phyloP scores from a whole-genome alignment of 2,888 invertebrate species.

The Amphiduros pacificus region DNA sequence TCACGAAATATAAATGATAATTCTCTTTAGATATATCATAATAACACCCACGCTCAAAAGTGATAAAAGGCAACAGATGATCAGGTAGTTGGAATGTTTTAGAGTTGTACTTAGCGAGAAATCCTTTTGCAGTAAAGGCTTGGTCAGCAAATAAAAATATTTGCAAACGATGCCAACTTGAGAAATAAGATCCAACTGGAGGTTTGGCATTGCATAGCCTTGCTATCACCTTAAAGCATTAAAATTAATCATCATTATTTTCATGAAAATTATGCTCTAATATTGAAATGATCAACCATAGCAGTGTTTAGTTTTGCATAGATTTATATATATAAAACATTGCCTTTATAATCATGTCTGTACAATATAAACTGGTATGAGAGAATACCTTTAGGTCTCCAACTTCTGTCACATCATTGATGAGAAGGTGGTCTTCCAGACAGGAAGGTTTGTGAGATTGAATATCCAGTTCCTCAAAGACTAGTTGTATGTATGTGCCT shows the following conservation, averaged over 20 bases:
- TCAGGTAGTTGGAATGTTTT: neutral
- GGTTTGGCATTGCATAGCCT: constrained; percentile 32
- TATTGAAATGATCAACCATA: too few species aligned
- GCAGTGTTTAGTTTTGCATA: too few species aligned
- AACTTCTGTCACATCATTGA: constrained; percentile 40
- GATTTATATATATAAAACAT: too few species aligned
- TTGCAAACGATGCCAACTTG: constrained; percentile 39
- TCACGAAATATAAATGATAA: too few species aligned
- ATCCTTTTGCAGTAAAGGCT: constrained; percentile 36
- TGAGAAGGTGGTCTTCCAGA: constrained; percentile 14
- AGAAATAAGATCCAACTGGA: constrained; percentile 36
- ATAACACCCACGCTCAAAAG: too few species aligned
- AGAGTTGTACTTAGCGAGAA: constrained; percentile 35
- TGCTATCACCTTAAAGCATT: too few species aligned
- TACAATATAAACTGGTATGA: too few species aligned
- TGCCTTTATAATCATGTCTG: too few species aligned
- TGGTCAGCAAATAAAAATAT: constrained; percentile 41
- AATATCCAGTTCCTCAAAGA: constrained; percentile 43
- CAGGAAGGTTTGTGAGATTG: constrained; percentile 5
- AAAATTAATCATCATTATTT: too few species aligned
- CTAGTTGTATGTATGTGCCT: constrained; percentile 40
- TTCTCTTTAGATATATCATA: too few species aligned
- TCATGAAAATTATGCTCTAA: too few species aligned
- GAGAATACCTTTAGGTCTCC: constrained; percentile 34
- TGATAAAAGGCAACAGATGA: too few species aligned